These are phyloP conservation scores for Schlechtendalia chinensis DNA, from an alignment of 1,140 invertebrate genomes.

Conservation along the genomic window DNA sequence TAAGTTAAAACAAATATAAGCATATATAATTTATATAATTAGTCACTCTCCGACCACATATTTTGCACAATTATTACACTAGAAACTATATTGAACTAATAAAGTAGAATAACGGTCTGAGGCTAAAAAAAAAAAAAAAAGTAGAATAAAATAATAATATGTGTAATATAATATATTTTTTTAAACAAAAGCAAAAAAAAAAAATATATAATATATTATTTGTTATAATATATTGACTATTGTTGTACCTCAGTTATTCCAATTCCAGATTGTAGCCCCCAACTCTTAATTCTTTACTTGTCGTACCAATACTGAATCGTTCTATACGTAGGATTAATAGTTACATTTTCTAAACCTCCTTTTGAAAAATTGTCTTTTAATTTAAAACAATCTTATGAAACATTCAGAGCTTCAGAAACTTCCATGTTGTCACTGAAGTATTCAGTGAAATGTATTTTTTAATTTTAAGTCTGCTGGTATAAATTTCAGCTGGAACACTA, in stretches of 20 bases:
- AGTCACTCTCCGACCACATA: too few relatives aligned
- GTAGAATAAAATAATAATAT: background rate
- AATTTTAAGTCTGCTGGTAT: background rate
- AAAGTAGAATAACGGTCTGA: too few relatives aligned
- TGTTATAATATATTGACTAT: too few relatives aligned
- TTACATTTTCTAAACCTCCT: background rate
- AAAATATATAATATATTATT: background rate
- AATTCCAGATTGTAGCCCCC: background rate
- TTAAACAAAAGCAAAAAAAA: too few relatives aligned
- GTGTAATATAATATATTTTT: background rate
- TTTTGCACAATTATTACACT: too few relatives aligned
- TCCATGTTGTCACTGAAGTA: background rate
- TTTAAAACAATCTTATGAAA: background rate
- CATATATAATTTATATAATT: too few relatives aligned
- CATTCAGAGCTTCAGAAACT: background rate
- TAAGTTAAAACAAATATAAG: too few relatives aligned
- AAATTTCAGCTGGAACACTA: background rate
- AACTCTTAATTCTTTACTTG: background rate
- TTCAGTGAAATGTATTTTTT: slow-evolving; percentile 3
- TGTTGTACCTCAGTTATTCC: background rate
- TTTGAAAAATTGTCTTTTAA: background rate
- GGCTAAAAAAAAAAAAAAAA: too few relatives aligned
- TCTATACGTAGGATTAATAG: background rate
- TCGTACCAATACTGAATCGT: background rate
- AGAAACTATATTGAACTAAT: too few relatives aligned